Evolutionary conservation across 2,888 invertebrate genomes (phyloP), one percentile per base, ranked within the genome.

Genomic region (Dynastes tityus): DNA sequence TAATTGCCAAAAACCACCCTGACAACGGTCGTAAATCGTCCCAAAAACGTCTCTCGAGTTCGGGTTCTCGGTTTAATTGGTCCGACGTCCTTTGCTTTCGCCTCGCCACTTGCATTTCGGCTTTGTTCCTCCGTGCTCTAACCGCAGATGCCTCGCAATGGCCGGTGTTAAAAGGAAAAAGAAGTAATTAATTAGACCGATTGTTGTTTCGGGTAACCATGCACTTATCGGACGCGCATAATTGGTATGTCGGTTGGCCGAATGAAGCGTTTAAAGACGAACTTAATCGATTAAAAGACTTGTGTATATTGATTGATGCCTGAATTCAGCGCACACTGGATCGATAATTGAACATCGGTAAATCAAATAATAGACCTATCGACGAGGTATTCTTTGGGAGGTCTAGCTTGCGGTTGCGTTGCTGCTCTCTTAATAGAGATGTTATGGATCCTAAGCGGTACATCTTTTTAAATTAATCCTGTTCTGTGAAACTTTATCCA

Each of bases 1-100:
- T 79, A 82, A 82, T 82, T 82, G 79, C 77, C 78, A 73, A 81
- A 81, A 82, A 81, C 80, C 81, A 78, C 81, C 82, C 82, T 79
- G 51, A 80, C 79, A 79, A 80, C 80, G 78, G 76, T 80, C 82
- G 79, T 82, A 82, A 82, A 82, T 82, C 80, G 78, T 81, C 73
- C 51, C 58, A 73, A 45, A 53, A 73, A 73, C 58, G 71, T 73
- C 71, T 73, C 71, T 58, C 58, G 71, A 8, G 58, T 37, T 73
- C 40, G 55, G 73, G 73, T 73, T 73, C 64, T 65, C 76, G 67
- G 65, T 76, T 76, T 76, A 76, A 76, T 76, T 76, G 76, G 55
- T 49, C 53, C 53, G 65, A 67, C 76, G 40, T 76, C 67, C 40
- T 67, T 53, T 32, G 22, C 53, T 76, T 65, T 67, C 65, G 55